Base-by-base conservation (phyloP, 2,113 vertebrate genomes). In the Boleophthalmus pectinirostris region DNA sequence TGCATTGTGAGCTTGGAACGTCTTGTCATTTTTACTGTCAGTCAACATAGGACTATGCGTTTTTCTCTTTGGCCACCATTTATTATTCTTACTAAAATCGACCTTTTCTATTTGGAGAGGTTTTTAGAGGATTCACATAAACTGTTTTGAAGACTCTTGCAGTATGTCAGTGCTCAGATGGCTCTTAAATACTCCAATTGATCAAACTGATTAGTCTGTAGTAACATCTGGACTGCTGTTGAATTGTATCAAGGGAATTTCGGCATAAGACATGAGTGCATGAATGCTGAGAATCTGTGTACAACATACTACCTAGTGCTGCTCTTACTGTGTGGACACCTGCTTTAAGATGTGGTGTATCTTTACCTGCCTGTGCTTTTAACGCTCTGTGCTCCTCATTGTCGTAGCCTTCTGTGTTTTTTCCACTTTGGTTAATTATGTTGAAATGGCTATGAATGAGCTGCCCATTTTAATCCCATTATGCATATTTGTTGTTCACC, bases 301-400 rank as follows among this genome's bases (percentile, higher is more conserved):
- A 96, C 95, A 95, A 95, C 94, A 94, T 94, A 94, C 94, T 89
- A 91, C 94, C 90, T 90, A 95, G 94, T 95, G 94, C 94, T 94
- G 94, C 93, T 95, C 94, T 95, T 94, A 93, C 93, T 93, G 88
- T 92, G 88, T 93, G 89, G 92, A 93, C 94, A 91, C 92, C 93
- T 89, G 94, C 95, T 95, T 94, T 94, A 93, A 94, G 93, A 93
- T 93, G 94, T 95, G 93, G 94, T 94, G 95, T 95, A 94, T 95
- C 94, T 95, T 91, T 94, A 94, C 94, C 95, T 95, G 94, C 94
- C 94, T 94, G 93, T 94, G 95, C 95, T 94, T 24, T 57, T 94
- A 92, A 92, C 85, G 80, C 92, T 92, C 94, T 95, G 95, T 96
- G 95, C 94, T 94, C 93, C 93, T 94, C 95, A 94, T 94, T 92